Percentiles rank a stretch among this genome's conserved stretches.
These are phyloP conservation scores for Camponotus vicinus DNA, from an alignment of 1,140 invertebrate genomes.

Conservation along the genomic window DNA sequence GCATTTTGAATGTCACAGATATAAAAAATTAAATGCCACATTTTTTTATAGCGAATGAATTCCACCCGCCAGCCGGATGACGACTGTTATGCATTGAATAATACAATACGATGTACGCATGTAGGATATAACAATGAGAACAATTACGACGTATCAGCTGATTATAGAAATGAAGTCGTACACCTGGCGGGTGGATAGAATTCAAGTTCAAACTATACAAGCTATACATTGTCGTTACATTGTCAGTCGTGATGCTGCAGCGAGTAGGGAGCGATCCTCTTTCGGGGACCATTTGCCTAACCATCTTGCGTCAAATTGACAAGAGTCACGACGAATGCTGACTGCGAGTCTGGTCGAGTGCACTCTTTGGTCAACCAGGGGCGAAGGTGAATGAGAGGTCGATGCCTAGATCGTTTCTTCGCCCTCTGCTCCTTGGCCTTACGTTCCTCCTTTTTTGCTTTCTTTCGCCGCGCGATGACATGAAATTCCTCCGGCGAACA, in stretches of 20 bases:
- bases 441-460: slow-evolving; percentile 24
- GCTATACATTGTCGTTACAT: slow-evolving; percentile 13
- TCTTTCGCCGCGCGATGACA: slow-evolving; percentile 63
- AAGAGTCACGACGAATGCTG: slow-evolving; percentile 61
- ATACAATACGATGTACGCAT: slow-evolving; percentile 11
- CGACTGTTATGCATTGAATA: slow-evolving; percentile 35
- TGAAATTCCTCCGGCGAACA: slow-evolving; percentile 61
- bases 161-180: slow-evolving; percentile 51
- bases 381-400: slow-evolving; percentile 48
- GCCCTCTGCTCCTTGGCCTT: slow-evolving; percentile 48
- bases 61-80: slow-evolving; percentile 11
- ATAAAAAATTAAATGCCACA: slow-evolving; percentile 43
- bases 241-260: slow-evolving; percentile 3
- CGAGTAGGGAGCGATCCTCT: background rate
- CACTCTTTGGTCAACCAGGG: slow-evolving; percentile 27
- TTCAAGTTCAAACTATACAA: slow-evolving; percentile 9
- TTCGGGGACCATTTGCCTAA: background rate
- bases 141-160: slow-evolving; percentile 57
- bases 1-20: background rate
- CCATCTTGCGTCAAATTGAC: background rate
- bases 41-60: slow-evolving; percentile 38
- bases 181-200: slow-evolving; percentile 34
- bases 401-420: slow-evolving; percentile 68
- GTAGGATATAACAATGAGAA: slow-evolving; percentile 33
- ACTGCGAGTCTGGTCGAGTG: slow-evolving; percentile 40